A percentile compares a stretch with the other conserved stretches of the same genome.
phyloP scores from a whole-genome alignment of 2,888 invertebrate genomes.

The Sarcophaga variegata region DNA sequence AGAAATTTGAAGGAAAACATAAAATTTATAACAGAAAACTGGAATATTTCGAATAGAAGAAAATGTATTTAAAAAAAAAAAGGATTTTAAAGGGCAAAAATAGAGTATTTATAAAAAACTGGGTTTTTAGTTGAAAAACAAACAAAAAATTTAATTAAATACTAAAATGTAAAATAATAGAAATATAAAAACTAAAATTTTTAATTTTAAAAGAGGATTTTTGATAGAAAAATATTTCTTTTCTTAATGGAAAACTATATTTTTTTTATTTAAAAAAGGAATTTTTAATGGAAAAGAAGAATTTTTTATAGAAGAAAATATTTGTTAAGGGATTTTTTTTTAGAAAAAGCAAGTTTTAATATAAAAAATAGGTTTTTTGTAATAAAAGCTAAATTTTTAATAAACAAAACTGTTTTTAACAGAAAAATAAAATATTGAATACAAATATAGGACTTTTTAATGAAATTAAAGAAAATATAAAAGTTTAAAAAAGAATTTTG shows the following conservation, averaged over 20 bases:
- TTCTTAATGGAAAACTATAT: neutral
- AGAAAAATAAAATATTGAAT: neutral
- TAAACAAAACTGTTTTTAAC: neutral
- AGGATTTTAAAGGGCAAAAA: too few species aligned
- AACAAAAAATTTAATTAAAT: neutral
- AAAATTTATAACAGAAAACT: too few species aligned
- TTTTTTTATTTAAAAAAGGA: neutral
- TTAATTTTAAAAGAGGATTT: neutral
- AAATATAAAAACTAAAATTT: neutral
- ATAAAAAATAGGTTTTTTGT: neutral
- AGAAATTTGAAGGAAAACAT: too few species aligned
- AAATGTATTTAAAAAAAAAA: too few species aligned
- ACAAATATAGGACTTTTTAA: neutral
- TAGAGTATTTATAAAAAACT: too few species aligned
- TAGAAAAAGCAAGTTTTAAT: neutral
- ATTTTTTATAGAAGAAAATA: neutral
- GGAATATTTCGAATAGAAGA: too few species aligned
- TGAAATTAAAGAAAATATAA: neutral
- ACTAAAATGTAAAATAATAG: neutral
- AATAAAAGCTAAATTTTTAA: neutral
- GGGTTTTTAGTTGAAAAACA: neutral
- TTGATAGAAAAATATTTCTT: neutral
- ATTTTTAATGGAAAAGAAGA: neutral
- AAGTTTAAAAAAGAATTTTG: neutral
- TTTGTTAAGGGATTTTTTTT: neutral